Evolutionary conservation across 1,140 invertebrate genomes (phyloP).

Genomic region (Yoshiicerus persimilis): DNA sequence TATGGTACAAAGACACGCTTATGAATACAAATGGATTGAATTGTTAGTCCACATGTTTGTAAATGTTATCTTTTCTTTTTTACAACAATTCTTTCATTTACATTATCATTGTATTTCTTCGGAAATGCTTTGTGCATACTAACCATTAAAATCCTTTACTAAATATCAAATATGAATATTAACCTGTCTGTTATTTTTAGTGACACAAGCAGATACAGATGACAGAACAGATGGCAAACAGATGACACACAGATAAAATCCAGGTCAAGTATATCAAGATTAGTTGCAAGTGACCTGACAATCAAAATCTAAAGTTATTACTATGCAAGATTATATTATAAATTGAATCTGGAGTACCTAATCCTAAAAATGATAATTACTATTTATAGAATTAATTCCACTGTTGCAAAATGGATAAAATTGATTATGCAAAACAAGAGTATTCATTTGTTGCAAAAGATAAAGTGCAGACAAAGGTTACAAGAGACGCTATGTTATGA

Average conservation of each 20-base stretch:
- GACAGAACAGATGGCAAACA: no score
- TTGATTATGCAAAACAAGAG: neutral
- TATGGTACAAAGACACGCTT: neutral
- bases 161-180: no score
- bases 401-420: neutral
- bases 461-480: neutral
- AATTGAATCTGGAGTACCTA: no score
- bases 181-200: no score
- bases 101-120: neutral
- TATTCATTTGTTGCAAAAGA: neutral
- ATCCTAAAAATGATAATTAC: no score
- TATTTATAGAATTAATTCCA: neutral
- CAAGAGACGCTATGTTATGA: neutral
- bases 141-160: no score
- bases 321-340: no score
- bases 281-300: neutral
- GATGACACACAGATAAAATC: neutral
- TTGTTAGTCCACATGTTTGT: neutral
- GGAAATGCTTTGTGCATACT: no score
- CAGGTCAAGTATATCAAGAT: neutral
- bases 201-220: no score
- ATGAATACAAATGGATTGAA: neutral
- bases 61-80: neutral
- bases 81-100: neutral
- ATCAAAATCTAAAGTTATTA: neutral